A percentile compares a stretch with the other conserved stretches of the same genome.
Conservation (phyloP, 1,140 invertebrate genomes). For the Papilio polyxenes region DNA sequence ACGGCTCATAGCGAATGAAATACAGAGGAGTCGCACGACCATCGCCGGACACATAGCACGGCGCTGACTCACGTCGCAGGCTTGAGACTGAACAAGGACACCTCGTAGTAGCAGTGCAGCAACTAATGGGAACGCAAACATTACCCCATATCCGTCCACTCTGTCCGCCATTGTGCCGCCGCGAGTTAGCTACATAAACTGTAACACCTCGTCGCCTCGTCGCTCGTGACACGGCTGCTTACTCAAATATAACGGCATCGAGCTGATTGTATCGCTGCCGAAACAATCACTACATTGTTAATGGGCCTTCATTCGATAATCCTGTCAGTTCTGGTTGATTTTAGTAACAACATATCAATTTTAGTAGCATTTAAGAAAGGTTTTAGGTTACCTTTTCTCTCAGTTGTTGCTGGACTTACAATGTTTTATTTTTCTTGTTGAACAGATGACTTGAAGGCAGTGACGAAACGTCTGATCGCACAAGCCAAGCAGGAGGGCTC, state of each 20-base stretch:
- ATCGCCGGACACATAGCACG: constrained; percentile 63
- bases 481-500: constrained; percentile 89
- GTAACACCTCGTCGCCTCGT: constrained; percentile 64
- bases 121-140: constrained; percentile 76
- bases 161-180: constrained; percentile 76
- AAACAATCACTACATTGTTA: constrained; percentile 25
- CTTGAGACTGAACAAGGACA: constrained; percentile 74
- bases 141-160: constrained; percentile 74
- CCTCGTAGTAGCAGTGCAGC: constrained; percentile 59
- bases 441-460: constrained; percentile 84
- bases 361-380: background rate
- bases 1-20: constrained; percentile 41
- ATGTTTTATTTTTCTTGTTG: background rate
- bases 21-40: constrained; percentile 50
- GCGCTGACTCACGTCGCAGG: constrained; percentile 62
- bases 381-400: too few species aligned
- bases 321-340: constrained; percentile 22
- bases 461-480: constrained; percentile 86
- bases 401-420: background rate
- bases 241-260: constrained; percentile 62
- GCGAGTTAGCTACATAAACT: constrained; percentile 74
- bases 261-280: constrained; percentile 46
- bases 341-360: constrained; percentile 1
- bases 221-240: constrained; percentile 71
- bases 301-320: constrained; percentile 29